Evolutionary conservation across 2,113 vertebrate species (phyloP), one percentile per base, ranked within the genome.

Genomic region (Antigone vipio): DNA sequence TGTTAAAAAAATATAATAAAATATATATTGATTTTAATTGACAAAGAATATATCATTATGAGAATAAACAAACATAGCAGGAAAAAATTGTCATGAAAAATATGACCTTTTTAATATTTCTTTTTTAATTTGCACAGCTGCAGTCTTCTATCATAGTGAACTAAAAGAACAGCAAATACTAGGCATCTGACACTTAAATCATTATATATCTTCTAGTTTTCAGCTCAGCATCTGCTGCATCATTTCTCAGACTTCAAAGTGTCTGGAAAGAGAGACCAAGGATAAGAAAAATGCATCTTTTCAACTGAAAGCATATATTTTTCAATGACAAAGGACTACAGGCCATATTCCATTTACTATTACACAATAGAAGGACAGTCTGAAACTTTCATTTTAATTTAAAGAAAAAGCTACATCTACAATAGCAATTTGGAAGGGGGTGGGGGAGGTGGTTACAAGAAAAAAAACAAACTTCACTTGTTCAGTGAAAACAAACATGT

Each of bases 111-210:
- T 75, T 15, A 77, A 90, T 66, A 67, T 64, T 91, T 77, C 22
- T 81, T 76, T 94, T 91, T 73, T 90, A 93, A 96, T 95, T 92
- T 96, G 26, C 67, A 95, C 93, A 94, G 80, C 64, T 94, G 79
- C 21, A 75, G 45, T 88, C 68, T 90, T 96, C 78, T 94, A 27
- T 92, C 84, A 85, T 26, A 85, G 82, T 85, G 73, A 93, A 71
- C 77, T 93, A 75, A 71, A 96, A 67, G 67, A 95, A 71, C 27
- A 75, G 62, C 79, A 95, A 95, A 97, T 95, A 96, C 94, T 78
- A 92, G 67, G 59, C 53, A 85, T 45, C 75, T 92, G 95, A 89
- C 66, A 74, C 52, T 89, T 91, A 94, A 95, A 93, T 88, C 83
- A 71, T 84, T 79, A 85, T 40, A 47, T 89, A 73, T 91, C 53